Evolutionary conservation across 2,113 vertebrate species (phyloP).

Genomic region (Egretta garzetta): DNA sequence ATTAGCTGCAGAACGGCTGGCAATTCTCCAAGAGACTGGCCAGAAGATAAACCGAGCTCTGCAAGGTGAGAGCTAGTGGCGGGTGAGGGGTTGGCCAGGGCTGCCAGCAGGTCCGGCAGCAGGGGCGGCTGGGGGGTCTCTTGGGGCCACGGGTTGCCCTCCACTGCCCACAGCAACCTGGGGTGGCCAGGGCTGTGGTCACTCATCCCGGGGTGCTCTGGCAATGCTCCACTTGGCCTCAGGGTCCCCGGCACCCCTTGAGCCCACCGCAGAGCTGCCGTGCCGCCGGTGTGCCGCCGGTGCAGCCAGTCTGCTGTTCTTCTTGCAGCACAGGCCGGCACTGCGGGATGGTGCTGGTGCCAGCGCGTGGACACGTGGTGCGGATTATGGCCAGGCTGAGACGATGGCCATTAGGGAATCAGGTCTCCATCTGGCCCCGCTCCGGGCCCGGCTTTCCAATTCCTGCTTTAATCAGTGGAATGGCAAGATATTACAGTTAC

Average conservation of each 20-base stretch:
- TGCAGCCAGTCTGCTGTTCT: not conserved
- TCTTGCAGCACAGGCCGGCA: accelerated
- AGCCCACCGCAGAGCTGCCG: accelerated
- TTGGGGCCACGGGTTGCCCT: accelerated
- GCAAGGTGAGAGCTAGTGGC: accelerated
- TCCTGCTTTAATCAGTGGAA: conserved; percentile 64
- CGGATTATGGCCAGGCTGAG: conserved; percentile 50
- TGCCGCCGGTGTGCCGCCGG: accelerated
- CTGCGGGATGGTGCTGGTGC: not conserved
- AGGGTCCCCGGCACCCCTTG: accelerated
- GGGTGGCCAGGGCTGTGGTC: not conserved
- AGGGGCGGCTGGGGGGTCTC: accelerated
- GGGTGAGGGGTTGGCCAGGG: accelerated
- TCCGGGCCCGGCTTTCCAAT: not conserved
- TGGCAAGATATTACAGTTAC: conserved; percentile 50
- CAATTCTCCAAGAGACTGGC: not conserved
- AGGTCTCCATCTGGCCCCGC: conserved; percentile 63
- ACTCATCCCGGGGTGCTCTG: not conserved
- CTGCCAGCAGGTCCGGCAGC: not conserved
- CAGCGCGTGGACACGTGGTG: not conserved
- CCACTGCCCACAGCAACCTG: accelerated
- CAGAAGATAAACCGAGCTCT: not conserved
- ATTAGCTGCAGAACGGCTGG: not conserved
- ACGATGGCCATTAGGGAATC: conserved; percentile 60
- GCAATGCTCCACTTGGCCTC: accelerated